A percentile compares a stretch with the other conserved stretches of the same genome.
These are phyloP conservation scores for Dascyllus trimaculatus DNA, from an alignment of 2,113 vertebrate species.

Conservation along the genomic window DNA sequence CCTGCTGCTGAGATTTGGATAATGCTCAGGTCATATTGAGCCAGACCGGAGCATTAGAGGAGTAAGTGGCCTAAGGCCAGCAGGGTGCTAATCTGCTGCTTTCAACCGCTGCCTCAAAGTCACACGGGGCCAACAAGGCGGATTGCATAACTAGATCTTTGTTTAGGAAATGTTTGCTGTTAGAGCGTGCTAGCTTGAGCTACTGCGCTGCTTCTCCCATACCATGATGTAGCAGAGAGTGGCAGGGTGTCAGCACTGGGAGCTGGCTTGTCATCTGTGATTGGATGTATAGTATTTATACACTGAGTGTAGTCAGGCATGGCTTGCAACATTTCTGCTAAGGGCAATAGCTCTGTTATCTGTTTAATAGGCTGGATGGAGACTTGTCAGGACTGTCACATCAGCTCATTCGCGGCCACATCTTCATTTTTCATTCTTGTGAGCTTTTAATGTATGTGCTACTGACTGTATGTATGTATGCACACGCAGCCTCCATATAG, in stretches of 20 bases:
- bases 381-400: slow-evolving; percentile 71
- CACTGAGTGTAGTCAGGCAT: slow-evolving; percentile 47
- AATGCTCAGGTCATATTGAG: slow-evolving; percentile 67
- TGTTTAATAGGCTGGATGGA: slow-evolving; percentile 70
- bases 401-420: slow-evolving; percentile 45
- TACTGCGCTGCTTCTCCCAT: slow-evolving; percentile 18
- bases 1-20: slow-evolving; percentile 56
- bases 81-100: slow-evolving; percentile 73
- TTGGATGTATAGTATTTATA: slow-evolving; percentile 70
- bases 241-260: slow-evolving; percentile 58
- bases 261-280: slow-evolving; percentile 59
- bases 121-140: slow-evolving; percentile 65
- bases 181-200: slow-evolving; percentile 46
- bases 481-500: background rate
- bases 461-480: slow-evolving; percentile 12
- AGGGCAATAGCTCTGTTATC: slow-evolving; percentile 57
- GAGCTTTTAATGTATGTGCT: slow-evolving; percentile 36
- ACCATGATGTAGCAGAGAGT: slow-evolving; percentile 53
- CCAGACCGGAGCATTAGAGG: slow-evolving; percentile 63
- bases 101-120: slow-evolving; percentile 73
- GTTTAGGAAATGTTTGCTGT: slow-evolving; percentile 63
- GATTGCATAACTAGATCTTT: slow-evolving; percentile 78
- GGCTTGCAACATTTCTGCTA: slow-evolving; percentile 55
- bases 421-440: slow-evolving; percentile 17
- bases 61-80: slow-evolving; percentile 71